A percentile compares a stretch with the other conserved stretches of the same genome.
phyloP scores from a whole-genome alignment of 30 jellyfish, hydroid and myxozoan species.

The Aurelia aurita region DNA sequence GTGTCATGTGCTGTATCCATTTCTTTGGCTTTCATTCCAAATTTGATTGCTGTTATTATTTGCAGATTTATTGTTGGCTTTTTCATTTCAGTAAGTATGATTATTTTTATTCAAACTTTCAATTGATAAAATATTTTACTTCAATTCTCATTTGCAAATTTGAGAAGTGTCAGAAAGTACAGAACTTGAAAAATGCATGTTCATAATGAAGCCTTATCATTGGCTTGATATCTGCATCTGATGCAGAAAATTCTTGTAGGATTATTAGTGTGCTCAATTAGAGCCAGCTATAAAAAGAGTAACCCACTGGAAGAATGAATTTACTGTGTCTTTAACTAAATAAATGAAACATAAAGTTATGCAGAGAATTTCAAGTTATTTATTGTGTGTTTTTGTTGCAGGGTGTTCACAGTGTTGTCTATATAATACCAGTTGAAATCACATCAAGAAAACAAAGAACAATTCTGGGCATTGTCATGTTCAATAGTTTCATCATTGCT shows the following conservation, averaged over 20 bases:
- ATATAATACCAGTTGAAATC: conserved; percentile 54
- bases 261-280: not conserved
- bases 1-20: conserved; percentile 31
- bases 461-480: conserved; percentile 1
- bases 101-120: not conserved
- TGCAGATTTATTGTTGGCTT: conserved; percentile 64
- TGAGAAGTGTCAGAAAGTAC: no score
- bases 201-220: no score
- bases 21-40: conserved; percentile 17
- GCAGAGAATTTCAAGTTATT: no score
- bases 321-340: no score
- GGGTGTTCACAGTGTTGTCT: conserved; percentile 74
- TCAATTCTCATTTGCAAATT: not conserved
- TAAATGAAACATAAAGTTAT: no score
- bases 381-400: not conserved
- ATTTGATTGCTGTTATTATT: conserved; percentile 26
- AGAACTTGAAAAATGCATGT: no score
- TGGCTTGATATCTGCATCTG: no score
- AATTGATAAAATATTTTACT: not conserved
- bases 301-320: no score
- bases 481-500: conserved; percentile 19
- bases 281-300: no score
- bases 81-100: conserved; percentile 55
- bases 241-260: no score
- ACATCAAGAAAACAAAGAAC: conserved; percentile 24